phyloP scores from a whole-genome alignment of 2,113 vertebrate species.

The Gnathonemus longibarbis region DNA sequence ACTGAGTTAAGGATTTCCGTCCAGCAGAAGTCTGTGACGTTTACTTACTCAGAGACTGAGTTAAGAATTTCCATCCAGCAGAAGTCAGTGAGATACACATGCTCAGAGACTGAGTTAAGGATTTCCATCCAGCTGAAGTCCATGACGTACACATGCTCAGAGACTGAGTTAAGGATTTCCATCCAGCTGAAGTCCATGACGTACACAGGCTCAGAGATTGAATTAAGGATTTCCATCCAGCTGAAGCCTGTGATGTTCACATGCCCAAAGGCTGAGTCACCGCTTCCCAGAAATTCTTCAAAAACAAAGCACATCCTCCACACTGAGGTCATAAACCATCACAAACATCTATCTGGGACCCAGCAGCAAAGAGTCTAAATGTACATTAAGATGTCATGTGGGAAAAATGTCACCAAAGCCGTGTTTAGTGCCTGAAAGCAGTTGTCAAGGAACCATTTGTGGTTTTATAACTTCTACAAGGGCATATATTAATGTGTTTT shows the following conservation, averaged over 20 bases:
- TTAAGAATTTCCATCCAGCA: background rate
- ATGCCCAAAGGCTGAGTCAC: slow-evolving; percentile 4
- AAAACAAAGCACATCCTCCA: background rate
- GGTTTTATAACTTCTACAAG: background rate
- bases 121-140: background rate
- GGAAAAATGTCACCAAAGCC: background rate
- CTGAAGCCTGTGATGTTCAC: background rate
- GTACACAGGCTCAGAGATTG: too few relatives aligned
- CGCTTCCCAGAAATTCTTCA: background rate
- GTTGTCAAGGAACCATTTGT: background rate
- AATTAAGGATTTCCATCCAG: too few relatives aligned
- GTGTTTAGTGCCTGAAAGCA: background rate
- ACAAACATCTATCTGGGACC: background rate
- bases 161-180: too few relatives aligned
- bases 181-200: background rate
- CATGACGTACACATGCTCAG: background rate
- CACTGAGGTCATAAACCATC: background rate
- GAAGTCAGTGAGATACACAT: background rate
- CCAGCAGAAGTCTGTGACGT: background rate
- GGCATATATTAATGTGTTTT: background rate
- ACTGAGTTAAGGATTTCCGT: background rate
- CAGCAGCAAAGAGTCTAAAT: background rate
- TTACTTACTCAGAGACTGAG: background rate
- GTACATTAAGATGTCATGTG: background rate
- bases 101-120: too few relatives aligned